Percentiles rank a stretch among this genome's conserved stretches.
These are phyloP conservation scores for Pomacea maculata DNA, from an alignment of 1,140 invertebrate genomes.

Conservation along the genomic window DNA sequence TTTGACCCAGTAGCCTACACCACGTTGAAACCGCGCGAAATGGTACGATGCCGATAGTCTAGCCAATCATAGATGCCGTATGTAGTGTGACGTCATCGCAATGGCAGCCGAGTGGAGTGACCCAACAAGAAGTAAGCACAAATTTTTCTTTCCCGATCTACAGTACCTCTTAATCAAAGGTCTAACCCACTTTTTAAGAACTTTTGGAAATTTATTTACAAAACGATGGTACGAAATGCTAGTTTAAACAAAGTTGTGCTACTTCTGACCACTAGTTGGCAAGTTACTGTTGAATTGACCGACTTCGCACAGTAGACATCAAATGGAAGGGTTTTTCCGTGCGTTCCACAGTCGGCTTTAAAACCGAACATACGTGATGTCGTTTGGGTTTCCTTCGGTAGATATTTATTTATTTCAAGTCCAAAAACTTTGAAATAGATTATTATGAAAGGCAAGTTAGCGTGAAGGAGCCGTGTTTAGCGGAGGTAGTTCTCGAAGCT, in stretches of 20 bases:
- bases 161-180: no score
- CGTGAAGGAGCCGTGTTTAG: background rate
- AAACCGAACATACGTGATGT: no score
- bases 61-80: slow-evolving; percentile 16
- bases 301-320: slow-evolving; percentile 7
- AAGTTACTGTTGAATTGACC: slow-evolving; percentile 18
- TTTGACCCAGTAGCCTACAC: no score
- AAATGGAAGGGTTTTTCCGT: slow-evolving; percentile 18
- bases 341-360: slow-evolving; percentile 10
- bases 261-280: slow-evolving; percentile 14
- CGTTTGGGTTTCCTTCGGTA: no score
- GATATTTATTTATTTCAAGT: no score
- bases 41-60: slow-evolving; percentile 10
- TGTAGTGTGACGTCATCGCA: slow-evolving; percentile 17
- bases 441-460: background rate
- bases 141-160: background rate
- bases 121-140: slow-evolving; percentile 8
- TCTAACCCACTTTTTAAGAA: no score
- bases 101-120: slow-evolving; percentile 21
- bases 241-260: no score
- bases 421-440: no score
- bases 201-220: no score
- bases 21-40: slow-evolving; percentile 19
- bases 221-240: no score
- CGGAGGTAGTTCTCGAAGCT: no score